Conservation (phyloP, 2,113 vertebrate genomes). For the Tonatia bakeri region DNA sequence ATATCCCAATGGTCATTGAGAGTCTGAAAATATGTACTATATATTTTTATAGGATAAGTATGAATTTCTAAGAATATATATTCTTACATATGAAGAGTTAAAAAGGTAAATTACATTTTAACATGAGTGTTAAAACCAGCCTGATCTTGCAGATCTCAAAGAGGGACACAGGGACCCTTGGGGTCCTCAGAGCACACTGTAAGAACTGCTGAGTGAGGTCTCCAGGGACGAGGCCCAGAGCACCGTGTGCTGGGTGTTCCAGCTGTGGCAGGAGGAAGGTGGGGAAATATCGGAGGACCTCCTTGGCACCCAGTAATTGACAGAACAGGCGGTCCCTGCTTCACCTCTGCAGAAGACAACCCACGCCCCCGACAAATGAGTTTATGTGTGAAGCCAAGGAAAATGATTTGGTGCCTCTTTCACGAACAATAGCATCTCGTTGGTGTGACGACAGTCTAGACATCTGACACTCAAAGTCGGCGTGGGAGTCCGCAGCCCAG, state of each 20-base stretch:
- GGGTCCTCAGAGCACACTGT: not conserved
- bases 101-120: not conserved
- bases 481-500: not conserved
- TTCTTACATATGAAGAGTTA: not conserved
- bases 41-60: not conserved
- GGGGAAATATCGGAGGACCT: not conserved
- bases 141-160: not conserved
- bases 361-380: not conserved
- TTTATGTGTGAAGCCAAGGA: not conserved
- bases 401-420: not conserved
- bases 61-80: not conserved
- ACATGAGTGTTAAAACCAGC: not conserved
- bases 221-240: not conserved
- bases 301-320: not conserved
- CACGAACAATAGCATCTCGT: too few relatives aligned
- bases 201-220: not conserved
- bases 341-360: too few relatives aligned
- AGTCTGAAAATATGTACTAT: not conserved
- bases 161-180: rapidly evolving
- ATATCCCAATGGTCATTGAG: not conserved
- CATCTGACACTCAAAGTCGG: not conserved
- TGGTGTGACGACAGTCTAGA: not conserved
- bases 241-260: not conserved
- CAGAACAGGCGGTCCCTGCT: too few relatives aligned
- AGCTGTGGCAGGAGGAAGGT: not conserved